Conservation (phyloP, 2,888 invertebrate genomes). For the Clostera curtula region DNA sequence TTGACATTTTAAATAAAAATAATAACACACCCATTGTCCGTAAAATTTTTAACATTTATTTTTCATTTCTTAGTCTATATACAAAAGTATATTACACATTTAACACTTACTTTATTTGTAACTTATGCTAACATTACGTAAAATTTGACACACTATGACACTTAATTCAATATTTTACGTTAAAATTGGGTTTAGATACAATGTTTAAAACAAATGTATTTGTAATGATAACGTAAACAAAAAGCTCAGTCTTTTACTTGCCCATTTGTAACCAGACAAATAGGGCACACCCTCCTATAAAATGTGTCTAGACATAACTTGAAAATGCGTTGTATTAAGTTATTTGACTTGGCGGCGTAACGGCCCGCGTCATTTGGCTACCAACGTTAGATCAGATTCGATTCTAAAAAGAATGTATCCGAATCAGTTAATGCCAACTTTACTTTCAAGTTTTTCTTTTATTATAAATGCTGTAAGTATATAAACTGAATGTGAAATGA, state of each 20-base stretch:
- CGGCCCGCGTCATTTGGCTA: too few species aligned
- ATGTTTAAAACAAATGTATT: constrained; percentile 12
- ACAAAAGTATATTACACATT: constrained; percentile 30
- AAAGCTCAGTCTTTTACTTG: constrained; percentile 44
- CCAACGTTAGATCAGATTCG: too few species aligned
- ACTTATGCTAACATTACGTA: constrained; percentile 22
- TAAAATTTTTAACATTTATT: constrained; percentile 40
- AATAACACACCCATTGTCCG: constrained; percentile 13
- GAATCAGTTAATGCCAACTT: too few species aligned
- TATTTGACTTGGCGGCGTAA: too few species aligned
- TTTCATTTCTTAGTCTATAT: constrained; percentile 34
- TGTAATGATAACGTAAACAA: constrained; percentile 23
- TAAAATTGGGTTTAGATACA: constrained; percentile 13
- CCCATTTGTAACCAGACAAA: constrained; percentile 17
- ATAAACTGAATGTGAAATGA: too few species aligned
- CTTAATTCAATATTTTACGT: constrained; percentile 15
- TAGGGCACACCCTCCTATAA: constrained; percentile 3
- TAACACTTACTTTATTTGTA: constrained; percentile 20
- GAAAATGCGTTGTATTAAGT: too few species aligned
- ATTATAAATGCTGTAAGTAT: too few species aligned
- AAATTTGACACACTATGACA: constrained; percentile 26
- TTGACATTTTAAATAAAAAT: constrained; percentile 18
- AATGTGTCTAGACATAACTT: too few species aligned
- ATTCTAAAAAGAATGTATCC: too few species aligned
- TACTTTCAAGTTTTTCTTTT: too few species aligned